Evolutionary conservation across 2,113 vertebrate genomes (phyloP).

Genomic region (Alaudala cheleensis): DNA sequence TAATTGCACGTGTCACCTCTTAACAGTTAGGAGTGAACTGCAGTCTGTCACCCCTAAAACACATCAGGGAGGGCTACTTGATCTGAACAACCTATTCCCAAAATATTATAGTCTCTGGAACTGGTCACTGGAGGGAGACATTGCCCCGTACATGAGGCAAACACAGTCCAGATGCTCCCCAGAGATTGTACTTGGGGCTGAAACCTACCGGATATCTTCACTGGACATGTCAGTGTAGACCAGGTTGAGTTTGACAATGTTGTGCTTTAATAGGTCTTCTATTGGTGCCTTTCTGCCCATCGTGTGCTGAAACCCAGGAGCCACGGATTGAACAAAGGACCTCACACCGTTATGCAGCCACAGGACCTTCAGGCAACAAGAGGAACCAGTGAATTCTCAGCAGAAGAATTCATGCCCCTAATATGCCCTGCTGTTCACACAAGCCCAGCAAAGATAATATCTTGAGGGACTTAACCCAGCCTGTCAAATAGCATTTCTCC

Average conservation of each 20-base stretch:
- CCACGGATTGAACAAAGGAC: constrained; percentile 68
- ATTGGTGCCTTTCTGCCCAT: constrained; percentile 71
- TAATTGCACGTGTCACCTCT: background rate
- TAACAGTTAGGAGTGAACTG: background rate
- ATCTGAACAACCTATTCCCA: background rate
- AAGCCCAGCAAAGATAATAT: background rate
- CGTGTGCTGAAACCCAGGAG: constrained; percentile 83
- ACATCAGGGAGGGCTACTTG: background rate
- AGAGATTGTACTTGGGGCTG: background rate
- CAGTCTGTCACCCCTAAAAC: background rate
- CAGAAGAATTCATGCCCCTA: background rate
- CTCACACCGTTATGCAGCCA: constrained; percentile 80
- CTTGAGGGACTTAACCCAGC: background rate
- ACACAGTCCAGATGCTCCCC: background rate
- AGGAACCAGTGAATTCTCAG: background rate
- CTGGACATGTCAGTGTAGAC: constrained; percentile 84
- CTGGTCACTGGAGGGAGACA: constrained; percentile 54
- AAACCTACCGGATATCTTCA: constrained; percentile 80
- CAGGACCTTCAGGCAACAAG: constrained; percentile 73
- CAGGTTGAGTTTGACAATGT: constrained; percentile 83
- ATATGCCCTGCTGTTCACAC: background rate
- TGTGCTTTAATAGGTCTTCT: constrained; percentile 69
- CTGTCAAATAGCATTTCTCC: background rate
- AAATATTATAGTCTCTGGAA: background rate
- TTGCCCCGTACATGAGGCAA: background rate